phyloP scores from a whole-genome alignment of 2,888 invertebrate genomes.

The Cordilura impudica region DNA sequence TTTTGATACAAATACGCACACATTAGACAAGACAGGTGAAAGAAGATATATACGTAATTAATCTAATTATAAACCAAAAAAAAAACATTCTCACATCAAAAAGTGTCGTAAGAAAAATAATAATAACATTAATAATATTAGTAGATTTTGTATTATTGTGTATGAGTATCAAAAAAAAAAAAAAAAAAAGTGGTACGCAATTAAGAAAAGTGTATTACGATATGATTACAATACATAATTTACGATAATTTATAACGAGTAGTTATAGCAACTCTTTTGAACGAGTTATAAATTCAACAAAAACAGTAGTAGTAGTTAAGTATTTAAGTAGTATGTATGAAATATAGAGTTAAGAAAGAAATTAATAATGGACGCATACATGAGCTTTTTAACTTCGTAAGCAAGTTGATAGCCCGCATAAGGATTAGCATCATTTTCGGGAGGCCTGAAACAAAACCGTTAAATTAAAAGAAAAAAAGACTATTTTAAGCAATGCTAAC shows the following conservation, averaged over 20 bases:
- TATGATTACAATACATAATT: slow-evolving; percentile 47
- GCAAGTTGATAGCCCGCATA: slow-evolving; percentile 99
- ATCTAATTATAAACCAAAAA: background rate
- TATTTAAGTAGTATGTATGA: slow-evolving; percentile 47
- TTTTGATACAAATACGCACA: slow-evolving; percentile 32
- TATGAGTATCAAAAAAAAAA: slow-evolving; percentile 27
- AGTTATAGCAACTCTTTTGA: slow-evolving; percentile 59
- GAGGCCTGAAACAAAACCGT: slow-evolving; percentile 87
- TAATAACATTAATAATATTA: background rate
- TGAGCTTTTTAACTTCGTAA: slow-evolving; percentile 99
- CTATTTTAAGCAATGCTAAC: slow-evolving; percentile 59
- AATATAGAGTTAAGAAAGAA: slow-evolving; percentile 55
- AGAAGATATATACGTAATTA: slow-evolving; percentile 20
- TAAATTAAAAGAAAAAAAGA: slow-evolving; percentile 63
- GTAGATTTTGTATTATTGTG: background rate
- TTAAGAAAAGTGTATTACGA: slow-evolving; percentile 49
- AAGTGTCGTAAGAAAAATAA: background rate
- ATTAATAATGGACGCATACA: slow-evolving; percentile 86
- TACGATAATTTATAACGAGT: slow-evolving; percentile 51
- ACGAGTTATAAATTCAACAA: slow-evolving; percentile 52
- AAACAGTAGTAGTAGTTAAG: slow-evolving; percentile 46
- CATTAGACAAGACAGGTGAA: slow-evolving; percentile 53
- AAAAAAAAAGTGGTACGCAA: slow-evolving; percentile 27
- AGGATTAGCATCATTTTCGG: slow-evolving; percentile 92
- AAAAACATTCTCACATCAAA: slow-evolving; percentile 46